phyloP scores from a whole-genome alignment of 2,797 vertebrate genomes.

The Neoniphon sammara region DNA sequence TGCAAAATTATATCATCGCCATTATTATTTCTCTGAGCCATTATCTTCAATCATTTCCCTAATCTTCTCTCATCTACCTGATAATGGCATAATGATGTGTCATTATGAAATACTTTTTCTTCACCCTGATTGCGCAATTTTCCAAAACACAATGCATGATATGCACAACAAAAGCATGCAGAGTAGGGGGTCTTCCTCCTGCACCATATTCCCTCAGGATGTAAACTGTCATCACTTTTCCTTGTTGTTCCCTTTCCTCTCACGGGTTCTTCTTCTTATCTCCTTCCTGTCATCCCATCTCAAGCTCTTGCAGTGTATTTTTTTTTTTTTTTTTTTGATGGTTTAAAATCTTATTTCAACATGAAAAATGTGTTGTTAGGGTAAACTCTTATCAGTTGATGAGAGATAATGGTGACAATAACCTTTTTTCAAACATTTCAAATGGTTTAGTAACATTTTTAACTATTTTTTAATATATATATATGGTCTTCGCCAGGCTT shows the following conservation, averaged over 20 bases:
- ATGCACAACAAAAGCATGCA: conserved; percentile 7
- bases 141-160: conserved; percentile 16
- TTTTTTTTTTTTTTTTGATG: not conserved
- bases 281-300: conserved; percentile 4
- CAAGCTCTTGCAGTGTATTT: not conserved
- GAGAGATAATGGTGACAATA: too few species aligned
- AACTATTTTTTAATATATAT: too few species aligned
- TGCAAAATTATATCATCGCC: not conserved
- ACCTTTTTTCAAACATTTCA: too few species aligned
- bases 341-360: not conserved
- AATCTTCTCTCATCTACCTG: not conserved
- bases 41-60: not conserved
- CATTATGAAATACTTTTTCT: not conserved
- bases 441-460: too few species aligned
- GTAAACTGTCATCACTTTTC: conserved; percentile 34
- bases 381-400: too few species aligned
- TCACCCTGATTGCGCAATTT: not conserved
- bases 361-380: not conserved
- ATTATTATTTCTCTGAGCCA: not conserved
- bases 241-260: conserved; percentile 39
- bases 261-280: not conserved
- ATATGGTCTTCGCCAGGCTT: not conserved
- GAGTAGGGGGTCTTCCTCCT: conserved; percentile 5
- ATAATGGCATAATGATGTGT: not conserved
- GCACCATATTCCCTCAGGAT: conserved; percentile 37